Evolutionary conservation across 2,888 invertebrate species (phyloP), one percentile per base, ranked within the genome.

Genomic region (Apotomis turbidana): DNA sequence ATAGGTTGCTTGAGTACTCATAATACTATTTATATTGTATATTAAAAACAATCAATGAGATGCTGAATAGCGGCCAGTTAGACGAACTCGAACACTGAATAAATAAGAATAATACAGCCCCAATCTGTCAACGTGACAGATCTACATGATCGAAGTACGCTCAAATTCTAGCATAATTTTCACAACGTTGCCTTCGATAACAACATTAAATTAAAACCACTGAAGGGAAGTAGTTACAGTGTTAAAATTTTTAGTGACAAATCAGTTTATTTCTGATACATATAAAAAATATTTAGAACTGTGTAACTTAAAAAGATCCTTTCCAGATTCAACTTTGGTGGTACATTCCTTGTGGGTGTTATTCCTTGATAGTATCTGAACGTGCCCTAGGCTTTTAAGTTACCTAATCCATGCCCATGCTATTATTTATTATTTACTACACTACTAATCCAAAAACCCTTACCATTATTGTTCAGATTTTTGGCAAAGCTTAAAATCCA

Each of bases 351-450:
- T 15, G 15, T 15, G 15, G 15, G 15, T 15, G 1, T 15, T 27
- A 27, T 27, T 27, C 27, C 27, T 27, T 27, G 27, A 27, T 27
- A 27, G n/a, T 52, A 51, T 63, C 13, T 1, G 63, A 63, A n/a
- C 38, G 3, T 9, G 13, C 6, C 41, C 38, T 38, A 10, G 13
- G 52, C 13, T 63, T 54, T 12, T 54, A 36, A 10, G 15, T 64
- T 64, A 64, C 27, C 64, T 64, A 64, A 64, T 12, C 54, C 41
- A 46, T 46, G 41, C 13, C 5, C 5, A 58, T 58, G n/a, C 38
- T n/a, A 5, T 3, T 59, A 57, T 49, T 58, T 58, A 44, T 44
- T 44, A 27, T 27, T 27, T 27, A 27, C 27, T 27, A 27, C 2
- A 27, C 2, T 64, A 64, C 44, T 0, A 38, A 55, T 54, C 15